phyloP scores from a whole-genome alignment of 2,113 vertebrate species.

The Pseudorectes ferrugineus region DNA sequence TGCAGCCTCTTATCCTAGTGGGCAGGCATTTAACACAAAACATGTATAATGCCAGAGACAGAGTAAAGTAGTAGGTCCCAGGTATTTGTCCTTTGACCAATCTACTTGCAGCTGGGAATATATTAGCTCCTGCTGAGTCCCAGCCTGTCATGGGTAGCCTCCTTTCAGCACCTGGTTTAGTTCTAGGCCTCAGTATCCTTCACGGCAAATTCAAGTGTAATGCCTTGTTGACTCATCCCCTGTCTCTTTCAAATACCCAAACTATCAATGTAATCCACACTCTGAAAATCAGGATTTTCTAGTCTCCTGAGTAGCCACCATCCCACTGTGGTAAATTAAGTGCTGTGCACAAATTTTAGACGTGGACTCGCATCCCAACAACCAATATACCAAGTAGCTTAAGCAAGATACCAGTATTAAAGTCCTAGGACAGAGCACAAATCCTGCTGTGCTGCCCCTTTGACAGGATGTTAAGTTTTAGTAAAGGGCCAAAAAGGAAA shows the following conservation, averaged over 20 bases:
- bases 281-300: not conserved
- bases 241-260: not conserved
- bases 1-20: not conserved
- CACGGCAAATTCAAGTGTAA: not conserved
- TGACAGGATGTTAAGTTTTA: not conserved
- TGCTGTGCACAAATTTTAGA: not conserved
- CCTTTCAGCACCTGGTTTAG: not conserved
- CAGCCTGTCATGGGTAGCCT: not conserved
- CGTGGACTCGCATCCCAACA: not conserved
- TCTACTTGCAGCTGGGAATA: not conserved
- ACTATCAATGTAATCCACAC: not conserved
- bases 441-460: not conserved
- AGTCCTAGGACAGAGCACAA: not conserved
- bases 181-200: not conserved
- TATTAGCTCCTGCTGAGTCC: not conserved
- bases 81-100: not conserved
- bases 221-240: not conserved
- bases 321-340: not conserved
- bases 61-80: not conserved
- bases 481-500: not conserved
- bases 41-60: not conserved
- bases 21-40: not conserved
- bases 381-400: not conserved
- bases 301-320: not conserved
- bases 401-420: not conserved